These are phyloP conservation scores for Gallinago nigripennis DNA, from an alignment of 2,797 vertebrate genomes.

Conservation along the genomic window DNA sequence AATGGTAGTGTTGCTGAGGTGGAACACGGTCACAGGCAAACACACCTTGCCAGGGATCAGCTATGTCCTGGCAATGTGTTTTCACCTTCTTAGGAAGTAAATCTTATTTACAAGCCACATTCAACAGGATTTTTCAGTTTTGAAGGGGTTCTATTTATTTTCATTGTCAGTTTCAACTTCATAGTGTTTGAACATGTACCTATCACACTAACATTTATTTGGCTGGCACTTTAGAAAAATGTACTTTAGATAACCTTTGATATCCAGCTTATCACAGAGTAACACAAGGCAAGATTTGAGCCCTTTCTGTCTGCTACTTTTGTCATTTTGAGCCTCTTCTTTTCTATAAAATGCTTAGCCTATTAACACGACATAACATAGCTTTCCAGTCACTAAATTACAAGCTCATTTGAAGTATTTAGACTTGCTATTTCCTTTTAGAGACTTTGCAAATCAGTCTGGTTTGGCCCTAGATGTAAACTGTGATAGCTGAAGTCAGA, in stretches of 20 bases:
- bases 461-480: neutral
- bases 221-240: neutral
- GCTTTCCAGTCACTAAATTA: neutral
- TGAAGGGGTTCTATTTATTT: neutral
- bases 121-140: neutral
- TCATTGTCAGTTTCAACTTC: neutral
- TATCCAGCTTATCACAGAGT: neutral
- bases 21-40: fast-evolving
- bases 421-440: neutral
- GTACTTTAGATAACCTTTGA: neutral
- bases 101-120: neutral
- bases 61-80: fast-evolving
- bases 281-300: neutral
- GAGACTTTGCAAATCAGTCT: neutral
- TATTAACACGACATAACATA: neutral
- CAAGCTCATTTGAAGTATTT: neutral
- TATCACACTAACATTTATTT: neutral
- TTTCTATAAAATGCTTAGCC: neutral
- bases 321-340: neutral
- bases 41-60: fast-evolving
- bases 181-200: neutral
- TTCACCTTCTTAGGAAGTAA: neutral
- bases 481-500: neutral
- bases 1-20: neutral
- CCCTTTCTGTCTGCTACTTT: neutral